phyloP scores from a whole-genome alignment of 2,797 vertebrate genomes.

The Trachops cirrhosus region DNA sequence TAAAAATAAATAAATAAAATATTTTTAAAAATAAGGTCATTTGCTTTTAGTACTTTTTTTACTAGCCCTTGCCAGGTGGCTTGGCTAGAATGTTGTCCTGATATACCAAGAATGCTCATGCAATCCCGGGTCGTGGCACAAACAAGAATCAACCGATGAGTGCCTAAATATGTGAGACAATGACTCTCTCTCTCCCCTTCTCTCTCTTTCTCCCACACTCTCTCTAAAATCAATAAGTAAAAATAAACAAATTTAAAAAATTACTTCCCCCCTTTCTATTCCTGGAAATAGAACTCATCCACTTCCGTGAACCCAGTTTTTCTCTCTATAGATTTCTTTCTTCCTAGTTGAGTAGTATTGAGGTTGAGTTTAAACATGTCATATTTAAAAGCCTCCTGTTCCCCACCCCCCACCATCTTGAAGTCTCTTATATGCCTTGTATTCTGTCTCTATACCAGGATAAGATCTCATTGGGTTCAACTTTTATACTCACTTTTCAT shows the following conservation, averaged over 20 bases:
- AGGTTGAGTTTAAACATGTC: neutral
- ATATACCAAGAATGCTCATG: neutral
- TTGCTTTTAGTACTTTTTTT: neutral
- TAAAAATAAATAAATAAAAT: neutral
- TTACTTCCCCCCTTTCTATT: neutral
- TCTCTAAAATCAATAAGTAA: neutral
- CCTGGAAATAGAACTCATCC: neutral
- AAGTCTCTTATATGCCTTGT: neutral
- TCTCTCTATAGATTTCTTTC: neutral
- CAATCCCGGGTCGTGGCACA: neutral
- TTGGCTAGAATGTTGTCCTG: neutral
- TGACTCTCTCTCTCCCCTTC: no score
- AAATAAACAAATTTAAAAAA: neutral
- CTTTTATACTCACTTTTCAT: constrained; percentile 35
- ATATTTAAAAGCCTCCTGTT: neutral
- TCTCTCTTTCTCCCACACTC: neutral
- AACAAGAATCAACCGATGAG: neutral
- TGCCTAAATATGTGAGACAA: neutral
- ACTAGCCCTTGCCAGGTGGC: neutral
- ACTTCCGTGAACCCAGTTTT: constrained; percentile 19
- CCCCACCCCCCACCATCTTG: neutral
- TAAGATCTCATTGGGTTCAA: constrained; percentile 49
- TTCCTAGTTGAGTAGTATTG: neutral
- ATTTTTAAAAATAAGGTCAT: neutral
- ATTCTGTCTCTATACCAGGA: neutral